Evolutionary conservation across 30 jellyfish, hydroid and myxozoan species (phyloP), one percentile per base, ranked within the genome.

Genomic region (Aurelia aurita complex sp. Pacific): DNA sequence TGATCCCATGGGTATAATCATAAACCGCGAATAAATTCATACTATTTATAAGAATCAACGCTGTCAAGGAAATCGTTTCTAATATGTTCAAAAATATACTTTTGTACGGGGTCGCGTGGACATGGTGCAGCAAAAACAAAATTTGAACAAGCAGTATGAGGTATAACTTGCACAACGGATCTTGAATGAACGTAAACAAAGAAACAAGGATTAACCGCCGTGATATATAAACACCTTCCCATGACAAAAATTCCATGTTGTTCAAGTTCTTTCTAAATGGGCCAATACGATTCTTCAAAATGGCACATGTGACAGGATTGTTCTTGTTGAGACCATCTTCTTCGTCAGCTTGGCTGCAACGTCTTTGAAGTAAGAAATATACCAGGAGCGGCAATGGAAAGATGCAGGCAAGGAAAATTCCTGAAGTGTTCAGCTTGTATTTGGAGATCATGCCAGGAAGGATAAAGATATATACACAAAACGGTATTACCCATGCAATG

Each of bases 401-500:
- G 35, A 73, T 17, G 51, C 82, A 73, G 16, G 69, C 82, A 46
- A 73, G 69, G 46, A 73, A 73, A 16, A 73, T 29, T 2, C 42
- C 40, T 42, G 18, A 19, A 23, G 69, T 10, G 19, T 17, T 23
- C 69, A 73, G 19, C 32, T 13, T 54, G 18, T 73, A 40, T 11
- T 43, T 60, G 18, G 52, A 19, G 42, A 73, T 42, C 19, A 43
- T 7, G 16, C 55, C 54, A 19, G 82, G 82, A 1, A 73, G 82
- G 3, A 73, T 8, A 23, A 19, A 36, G 68, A 73, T 51, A 38
- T 42, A 73, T 15, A 43, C 15, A 29, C 82, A 73, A 63, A 81
- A 81, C 42, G 90, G 90, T 51, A 66, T 38, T 14, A 81, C 29
- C 74, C 90, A 81, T 29, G 34, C 57, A 6, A 69, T n/a, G 57